phyloP scores from a whole-genome alignment of 2,888 invertebrate species.

The Troglohyphantes excavatus region DNA sequence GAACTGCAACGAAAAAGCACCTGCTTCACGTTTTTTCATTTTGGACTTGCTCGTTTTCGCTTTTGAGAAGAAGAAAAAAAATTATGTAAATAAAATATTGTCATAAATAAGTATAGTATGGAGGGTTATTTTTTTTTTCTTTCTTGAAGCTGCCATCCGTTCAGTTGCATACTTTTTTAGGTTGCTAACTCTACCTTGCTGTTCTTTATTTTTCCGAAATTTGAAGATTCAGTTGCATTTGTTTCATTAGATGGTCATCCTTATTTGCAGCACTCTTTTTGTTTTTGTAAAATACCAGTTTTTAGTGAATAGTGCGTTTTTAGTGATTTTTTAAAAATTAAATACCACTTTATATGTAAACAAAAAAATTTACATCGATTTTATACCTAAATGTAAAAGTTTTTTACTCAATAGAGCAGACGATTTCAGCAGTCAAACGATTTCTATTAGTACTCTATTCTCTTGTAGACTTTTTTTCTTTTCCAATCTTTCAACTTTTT shows the following conservation, averaged over 20 bases:
- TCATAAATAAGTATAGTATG: background rate
- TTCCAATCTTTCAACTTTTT: too few relatives aligned
- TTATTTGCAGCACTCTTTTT: slow-evolving; percentile 51
- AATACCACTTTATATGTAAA: slow-evolving; percentile 6
- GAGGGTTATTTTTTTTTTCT: slow-evolving; percentile 10
- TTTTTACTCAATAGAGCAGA: too few relatives aligned
- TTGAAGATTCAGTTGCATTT: slow-evolving; percentile 59
- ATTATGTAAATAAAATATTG: slow-evolving; percentile 13
- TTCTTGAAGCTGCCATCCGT: slow-evolving; percentile 6
- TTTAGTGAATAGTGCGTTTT: background rate
- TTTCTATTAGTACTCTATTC: too few relatives aligned
- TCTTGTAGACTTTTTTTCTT: too few relatives aligned
- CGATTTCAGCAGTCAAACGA: too few relatives aligned
- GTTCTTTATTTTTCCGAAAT: slow-evolving; percentile 26
- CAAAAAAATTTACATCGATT: too few relatives aligned
- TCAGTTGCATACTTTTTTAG: slow-evolving; percentile 33
- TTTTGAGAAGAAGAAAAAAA: background rate
- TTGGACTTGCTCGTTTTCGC: slow-evolving; percentile 41
- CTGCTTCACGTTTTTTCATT: slow-evolving; percentile 33
- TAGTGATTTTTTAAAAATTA: slow-evolving; percentile 17
- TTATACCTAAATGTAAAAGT: too few relatives aligned
- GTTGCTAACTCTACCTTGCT: slow-evolving; percentile 41
- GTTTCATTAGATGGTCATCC: slow-evolving; percentile 39
- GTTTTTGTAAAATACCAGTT: too few relatives aligned
- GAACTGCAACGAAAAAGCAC: slow-evolving; percentile 53